Evolutionary conservation across 1,140 invertebrate genomes (phyloP).

Genomic region (Laupala kohalensis): DNA sequence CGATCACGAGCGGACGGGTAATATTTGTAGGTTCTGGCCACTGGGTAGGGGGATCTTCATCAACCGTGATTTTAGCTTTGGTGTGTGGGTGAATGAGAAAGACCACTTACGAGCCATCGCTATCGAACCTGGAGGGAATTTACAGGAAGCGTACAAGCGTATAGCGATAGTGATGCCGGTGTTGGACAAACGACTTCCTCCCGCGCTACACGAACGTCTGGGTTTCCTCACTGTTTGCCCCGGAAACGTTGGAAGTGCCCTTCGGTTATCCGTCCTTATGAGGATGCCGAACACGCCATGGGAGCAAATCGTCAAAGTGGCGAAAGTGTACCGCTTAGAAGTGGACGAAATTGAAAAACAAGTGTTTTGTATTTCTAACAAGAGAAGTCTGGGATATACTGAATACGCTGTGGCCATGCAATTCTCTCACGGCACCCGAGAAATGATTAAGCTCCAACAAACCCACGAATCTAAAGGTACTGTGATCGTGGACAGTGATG

Average conservation of each 20-base stretch:
- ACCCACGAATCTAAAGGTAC: no score
- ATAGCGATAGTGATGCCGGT: neutral
- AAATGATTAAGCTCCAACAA: no score
- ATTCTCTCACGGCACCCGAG: neutral
- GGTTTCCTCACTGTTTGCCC: neutral
- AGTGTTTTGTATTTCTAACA: neutral
- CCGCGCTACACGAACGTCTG: neutral
- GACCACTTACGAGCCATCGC: neutral
- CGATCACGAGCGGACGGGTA: neutral
- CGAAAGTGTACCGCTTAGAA: neutral
- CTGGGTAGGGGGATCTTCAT: neutral
- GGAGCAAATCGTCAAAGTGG: neutral
- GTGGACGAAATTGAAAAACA: neutral
- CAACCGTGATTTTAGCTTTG: no score
- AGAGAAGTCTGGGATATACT: neutral
- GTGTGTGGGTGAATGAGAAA: neutral
- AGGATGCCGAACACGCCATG: neutral
- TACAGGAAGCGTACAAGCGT: neutral
- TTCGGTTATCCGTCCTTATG: neutral
- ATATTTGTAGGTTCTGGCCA: neutral
- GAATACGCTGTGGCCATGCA: neutral
- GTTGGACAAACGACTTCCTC: neutral
- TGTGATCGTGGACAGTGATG: no score
- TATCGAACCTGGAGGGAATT: neutral
- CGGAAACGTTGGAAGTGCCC: neutral